A percentile compares a stretch with the other conserved stretches of the same genome.
These are phyloP conservation scores for Drosophila ercepeae DNA, from an alignment of 1,140 invertebrate species.

Conservation along the genomic window DNA sequence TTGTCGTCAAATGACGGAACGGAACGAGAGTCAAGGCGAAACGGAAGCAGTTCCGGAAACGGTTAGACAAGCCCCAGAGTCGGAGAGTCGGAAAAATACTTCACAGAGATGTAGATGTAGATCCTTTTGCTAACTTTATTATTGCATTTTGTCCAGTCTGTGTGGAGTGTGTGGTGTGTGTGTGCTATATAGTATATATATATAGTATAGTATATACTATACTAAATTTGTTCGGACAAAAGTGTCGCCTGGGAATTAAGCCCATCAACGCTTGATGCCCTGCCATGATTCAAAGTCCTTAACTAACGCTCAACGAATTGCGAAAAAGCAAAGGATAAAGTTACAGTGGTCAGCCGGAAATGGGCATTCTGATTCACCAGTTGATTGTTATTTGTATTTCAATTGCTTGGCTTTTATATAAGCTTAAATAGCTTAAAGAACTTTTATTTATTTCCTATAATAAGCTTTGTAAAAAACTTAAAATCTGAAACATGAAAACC, in stretches of 20 bases:
- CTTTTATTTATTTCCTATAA: background rate
- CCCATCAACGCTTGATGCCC: constrained; percentile 74
- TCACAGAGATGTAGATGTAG: constrained; percentile 13
- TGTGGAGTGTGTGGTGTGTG: constrained; percentile 11
- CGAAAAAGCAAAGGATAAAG: constrained; percentile 10
- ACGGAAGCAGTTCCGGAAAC: constrained; percentile 56
- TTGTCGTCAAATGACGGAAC: constrained; percentile 36
- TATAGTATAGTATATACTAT: constrained; percentile 72
- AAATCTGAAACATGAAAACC: too few relatives aligned
- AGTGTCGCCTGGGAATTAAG: constrained; percentile 76
- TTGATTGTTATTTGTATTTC: background rate
- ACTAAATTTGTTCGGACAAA: constrained; percentile 79
- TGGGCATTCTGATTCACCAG: background rate
- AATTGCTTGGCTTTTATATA: background rate
- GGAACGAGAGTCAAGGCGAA: constrained; percentile 60
- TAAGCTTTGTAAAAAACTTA: too few relatives aligned
- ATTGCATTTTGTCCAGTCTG: constrained; percentile 40
- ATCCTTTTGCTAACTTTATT: constrained; percentile 66
- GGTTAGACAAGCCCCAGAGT: constrained; percentile 43
- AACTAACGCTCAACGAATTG: constrained; percentile 65
- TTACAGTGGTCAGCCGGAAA: constrained; percentile 25
- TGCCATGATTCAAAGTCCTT: constrained; percentile 69
- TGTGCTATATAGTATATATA: constrained; percentile 37
- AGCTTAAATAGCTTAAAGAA: background rate
- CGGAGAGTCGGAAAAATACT: constrained; percentile 40